Base-by-base conservation (phyloP, 2,888 invertebrate species). In the Noctua fimbriata region DNA sequence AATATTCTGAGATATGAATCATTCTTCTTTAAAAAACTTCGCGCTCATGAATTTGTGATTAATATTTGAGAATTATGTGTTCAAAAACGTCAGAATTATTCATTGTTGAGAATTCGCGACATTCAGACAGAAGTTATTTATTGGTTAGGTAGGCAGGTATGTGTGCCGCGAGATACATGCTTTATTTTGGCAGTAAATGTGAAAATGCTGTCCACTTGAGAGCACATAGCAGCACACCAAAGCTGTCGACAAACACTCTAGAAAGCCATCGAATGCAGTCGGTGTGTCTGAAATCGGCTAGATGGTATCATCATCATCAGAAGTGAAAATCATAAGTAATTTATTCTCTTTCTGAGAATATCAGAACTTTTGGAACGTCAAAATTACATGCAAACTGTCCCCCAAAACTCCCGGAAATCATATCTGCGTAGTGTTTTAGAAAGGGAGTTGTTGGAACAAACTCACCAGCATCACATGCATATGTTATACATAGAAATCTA, bases 1-100 rank as follows among this genome's bases (percentile, higher is more conserved):
- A 75, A 78, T 47, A 79, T 76, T 52, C 28, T 24, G 14, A 76
- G 86, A 78, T 83, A 74, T 47, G 14, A 76, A 69, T 70, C 47
- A 75, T 78, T 76, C 41, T 74, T 70, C 44, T 72, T n/a, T 65
- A n/a, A 18, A 63, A 69, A 73, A 49, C 74, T 78, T 58, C 28
- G 76, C 49, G 63, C 47, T 70, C 76, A 76, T 69, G 78, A 73
- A 69, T 82, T 78, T 69, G 60, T 79, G 76, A 84, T 84, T 76
- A 36, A 86, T 83, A 36, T 74, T 80, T 86, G 76, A 69, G 81
- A 83, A 74, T 18, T 41, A 44, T 44, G 24, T 69, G 21, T 44
- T 47, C 28, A 55, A 76, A 73, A 79, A 71, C 79, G 79, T 71
- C 73, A 69, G 36, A 66, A 69, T 65, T 47, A 82, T 52, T 65